A percentile compares a stretch with the other conserved stretches of the same genome.
phyloP scores from a whole-genome alignment of 2,888 invertebrate species.

The Drosophila siamana region DNA sequence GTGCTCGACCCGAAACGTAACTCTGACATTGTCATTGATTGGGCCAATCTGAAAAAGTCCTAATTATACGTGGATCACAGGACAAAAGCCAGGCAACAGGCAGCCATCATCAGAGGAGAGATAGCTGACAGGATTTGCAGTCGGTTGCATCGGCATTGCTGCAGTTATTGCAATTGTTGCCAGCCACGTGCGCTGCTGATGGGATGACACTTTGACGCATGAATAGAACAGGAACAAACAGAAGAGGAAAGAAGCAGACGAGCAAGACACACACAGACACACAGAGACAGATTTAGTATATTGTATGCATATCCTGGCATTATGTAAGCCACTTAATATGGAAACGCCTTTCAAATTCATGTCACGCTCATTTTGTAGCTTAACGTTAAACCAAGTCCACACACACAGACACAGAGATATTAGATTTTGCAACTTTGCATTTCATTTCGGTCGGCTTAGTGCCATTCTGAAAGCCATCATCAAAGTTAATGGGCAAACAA shows the following conservation, averaged over 20 bases:
- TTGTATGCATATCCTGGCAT: constrained; percentile 23
- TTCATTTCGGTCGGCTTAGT: too few relatives aligned
- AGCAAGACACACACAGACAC: neutral
- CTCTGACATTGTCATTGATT: constrained; percentile 39
- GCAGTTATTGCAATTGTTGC: too few relatives aligned
- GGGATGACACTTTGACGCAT: constrained; percentile 71
- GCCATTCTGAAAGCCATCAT: constrained; percentile 6
- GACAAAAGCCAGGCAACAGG: constrained; percentile 6
- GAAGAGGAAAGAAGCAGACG: constrained; percentile 18
- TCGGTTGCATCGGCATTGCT: constrained; percentile 24
- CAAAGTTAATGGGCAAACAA: constrained; percentile 18
- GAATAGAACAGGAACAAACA: constrained; percentile 45
- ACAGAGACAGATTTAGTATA: neutral
- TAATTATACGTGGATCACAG: constrained; percentile 47
- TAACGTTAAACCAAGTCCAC: constrained; percentile 17
- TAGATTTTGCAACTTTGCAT: constrained; percentile 11
- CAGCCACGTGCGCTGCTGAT: constrained; percentile 48
- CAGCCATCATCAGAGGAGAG: constrained; percentile 13
- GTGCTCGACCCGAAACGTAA: neutral
- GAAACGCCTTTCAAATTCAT: constrained; percentile 45
- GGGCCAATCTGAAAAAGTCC: constrained; percentile 26
- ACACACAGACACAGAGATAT: constrained; percentile 9
- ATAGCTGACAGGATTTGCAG: constrained; percentile 57
- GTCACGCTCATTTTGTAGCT: constrained; percentile 45
- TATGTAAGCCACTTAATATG: constrained; percentile 63